Percentiles rank a stretch among this genome's conserved stretches.
Evolutionary conservation across 1,140 invertebrate genomes (phyloP).

Genomic region (Brachionus manjavacas): DNA sequence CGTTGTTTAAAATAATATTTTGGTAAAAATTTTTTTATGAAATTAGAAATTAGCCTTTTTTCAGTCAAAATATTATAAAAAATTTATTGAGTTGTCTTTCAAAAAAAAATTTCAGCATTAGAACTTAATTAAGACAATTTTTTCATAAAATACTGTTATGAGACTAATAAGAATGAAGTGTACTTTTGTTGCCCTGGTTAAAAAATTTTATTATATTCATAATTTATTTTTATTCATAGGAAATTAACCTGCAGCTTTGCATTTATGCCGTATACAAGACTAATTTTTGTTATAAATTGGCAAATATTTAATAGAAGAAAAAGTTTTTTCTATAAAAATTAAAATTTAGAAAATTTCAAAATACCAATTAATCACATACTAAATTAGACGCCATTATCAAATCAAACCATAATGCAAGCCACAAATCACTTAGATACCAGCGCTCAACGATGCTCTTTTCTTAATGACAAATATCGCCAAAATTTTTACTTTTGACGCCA

Average conservation of each 20-base stretch:
- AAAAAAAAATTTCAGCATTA: no score
- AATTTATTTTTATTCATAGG: neutral
- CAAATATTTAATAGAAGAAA: neutral
- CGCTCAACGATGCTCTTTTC: neutral
- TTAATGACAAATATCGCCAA: neutral
- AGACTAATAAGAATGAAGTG: neutral
- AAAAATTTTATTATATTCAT: neutral
- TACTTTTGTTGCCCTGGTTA: neutral
- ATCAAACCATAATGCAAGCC: neutral
- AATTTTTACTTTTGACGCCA: neutral
- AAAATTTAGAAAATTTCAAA: neutral
- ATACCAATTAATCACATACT: neutral
- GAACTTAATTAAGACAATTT: neutral
- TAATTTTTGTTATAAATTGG: neutral
- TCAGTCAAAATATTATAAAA: no score
- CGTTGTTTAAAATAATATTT: no score
- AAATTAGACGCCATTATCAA: neutral
- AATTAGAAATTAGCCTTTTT: no score
- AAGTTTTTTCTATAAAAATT: neutral
- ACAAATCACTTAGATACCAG: neutral
- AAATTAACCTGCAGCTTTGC: neutral
- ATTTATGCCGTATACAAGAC: neutral
- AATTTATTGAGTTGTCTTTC: no score
- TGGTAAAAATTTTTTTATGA: no score
- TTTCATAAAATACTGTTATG: neutral